Evolutionary conservation across 2,888 invertebrate species (phyloP).

Genomic region (Papilio elwesi): DNA sequence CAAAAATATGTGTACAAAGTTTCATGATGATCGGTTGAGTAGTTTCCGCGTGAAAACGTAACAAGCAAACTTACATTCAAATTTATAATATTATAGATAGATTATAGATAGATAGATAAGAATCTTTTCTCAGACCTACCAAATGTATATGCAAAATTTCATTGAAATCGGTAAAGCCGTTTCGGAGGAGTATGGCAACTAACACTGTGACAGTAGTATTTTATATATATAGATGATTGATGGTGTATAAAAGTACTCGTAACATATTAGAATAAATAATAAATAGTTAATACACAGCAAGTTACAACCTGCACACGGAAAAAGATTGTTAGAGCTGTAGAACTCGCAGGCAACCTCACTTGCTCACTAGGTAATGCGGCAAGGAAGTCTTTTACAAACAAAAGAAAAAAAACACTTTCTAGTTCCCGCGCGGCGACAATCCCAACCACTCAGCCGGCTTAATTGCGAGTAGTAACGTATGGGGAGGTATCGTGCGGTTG

Average conservation of each 20-base stretch:
- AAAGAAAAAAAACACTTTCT: constrained; percentile 55
- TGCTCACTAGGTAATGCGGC: constrained; percentile 35
- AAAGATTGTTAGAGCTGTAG: not conserved
- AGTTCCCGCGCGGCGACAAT: constrained; percentile 70
- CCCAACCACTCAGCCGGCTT: constrained; percentile 80
- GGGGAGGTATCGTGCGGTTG: constrained; percentile 56
- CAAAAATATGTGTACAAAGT: too few species aligned
- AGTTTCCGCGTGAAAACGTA: too few species aligned
- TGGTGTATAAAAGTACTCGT: not conserved
- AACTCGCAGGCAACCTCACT: not conserved
- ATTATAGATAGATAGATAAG: too few species aligned
- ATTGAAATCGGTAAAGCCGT: too few species aligned
- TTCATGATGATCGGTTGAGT: too few species aligned
- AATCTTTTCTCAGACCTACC: too few species aligned
- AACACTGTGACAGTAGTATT: too few species aligned
- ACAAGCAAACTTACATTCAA: too few species aligned
- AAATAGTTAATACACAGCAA: not conserved
- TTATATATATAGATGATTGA: too few species aligned
- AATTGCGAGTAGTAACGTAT: constrained; percentile 81
- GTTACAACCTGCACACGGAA: not conserved
- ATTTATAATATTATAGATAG: too few species aligned
- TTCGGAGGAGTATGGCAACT: too few species aligned
- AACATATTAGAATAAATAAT: not conserved
- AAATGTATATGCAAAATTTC: too few species aligned
- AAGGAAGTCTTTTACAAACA: constrained; percentile 34